Base-by-base conservation (phyloP, 2,888 invertebrate species). In the Daptonema setosum region DNA sequence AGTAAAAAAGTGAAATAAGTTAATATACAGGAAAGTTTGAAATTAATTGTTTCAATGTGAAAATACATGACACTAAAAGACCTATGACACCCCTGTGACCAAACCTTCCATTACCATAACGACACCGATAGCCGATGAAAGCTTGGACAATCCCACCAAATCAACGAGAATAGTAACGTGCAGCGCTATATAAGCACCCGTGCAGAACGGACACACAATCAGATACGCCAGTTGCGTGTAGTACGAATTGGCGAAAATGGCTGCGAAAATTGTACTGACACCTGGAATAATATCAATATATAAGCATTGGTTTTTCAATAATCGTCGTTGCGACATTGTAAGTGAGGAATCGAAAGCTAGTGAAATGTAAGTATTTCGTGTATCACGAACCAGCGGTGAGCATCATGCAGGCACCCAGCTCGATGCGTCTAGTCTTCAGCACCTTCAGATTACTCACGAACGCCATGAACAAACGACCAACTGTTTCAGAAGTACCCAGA, bases 401-500 rank as follows among this genome's bases (percentile, higher is more conserved):
- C 47, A 47, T 11, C 22, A 47, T 8, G 47, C n/a, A 14, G 17
- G 47, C 47, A 8, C 17, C 24, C 5, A 47, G 5, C 22, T 22
- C 47, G 22, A 22, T 2, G 25, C 11, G 53, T 8, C 53, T 24
- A 3, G 8, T 22, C 2, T 28, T 22, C n/a, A 54, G 2, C 22
- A 53, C 22, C 2, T 3, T n/a, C 20, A 48, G 48, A 48, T 57
- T 54, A 20, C 54, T 50, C 26, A 41, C 25, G 25, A 50, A 29
- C 25, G 54, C 57, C n/a, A 41, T 30, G 25, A 48, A 47, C n/a
- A 57, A 30, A 2, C 54, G 54, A 2, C 57, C 57, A 35, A 11
- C 17, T 26, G 41, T 47, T 20, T 57, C 57, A 3, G 54, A 43
- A 1, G 28, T 26, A 14, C 57, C 57, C 24, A 54, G 22, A 2